phyloP scores from a whole-genome alignment of 1,140 invertebrate genomes.

The Lasioglossum albipes region DNA sequence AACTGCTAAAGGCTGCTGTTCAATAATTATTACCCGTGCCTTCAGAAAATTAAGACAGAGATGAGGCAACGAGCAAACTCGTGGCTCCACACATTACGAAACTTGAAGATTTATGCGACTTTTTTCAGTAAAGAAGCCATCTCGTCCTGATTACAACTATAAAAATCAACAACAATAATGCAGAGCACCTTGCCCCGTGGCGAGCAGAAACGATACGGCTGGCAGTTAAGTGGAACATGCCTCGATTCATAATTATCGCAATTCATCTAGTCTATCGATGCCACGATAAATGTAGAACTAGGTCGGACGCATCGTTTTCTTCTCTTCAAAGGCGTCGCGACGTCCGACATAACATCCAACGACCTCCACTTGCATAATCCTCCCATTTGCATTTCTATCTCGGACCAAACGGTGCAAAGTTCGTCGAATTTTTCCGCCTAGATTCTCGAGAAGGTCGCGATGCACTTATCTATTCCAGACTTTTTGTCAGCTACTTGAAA shows the following conservation, averaged over 20 bases:
- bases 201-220: not conserved
- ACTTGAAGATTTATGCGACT: not conserved
- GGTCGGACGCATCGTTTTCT: not conserved
- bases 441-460: not conserved
- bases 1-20: too few species aligned
- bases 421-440: conserved; percentile 22
- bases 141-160: not conserved
- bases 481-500: not conserved
- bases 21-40: not conserved
- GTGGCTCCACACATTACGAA: not conserved
- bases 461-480: too few species aligned
- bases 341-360: not conserved
- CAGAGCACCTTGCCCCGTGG: not conserved
- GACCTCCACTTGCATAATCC: conserved; percentile 1
- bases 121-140: not conserved
- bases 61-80: not conserved
- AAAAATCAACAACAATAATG: not conserved
- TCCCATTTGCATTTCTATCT: not conserved
- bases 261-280: not conserved
- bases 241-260: not conserved
- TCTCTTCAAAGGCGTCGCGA: too few species aligned
- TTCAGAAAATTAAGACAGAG: not conserved
- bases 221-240: not conserved
- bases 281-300: not conserved
- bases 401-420: conserved; percentile 3